Conservation (phyloP, 1,140 invertebrate species). For the Plectrocnemia conspersa region DNA sequence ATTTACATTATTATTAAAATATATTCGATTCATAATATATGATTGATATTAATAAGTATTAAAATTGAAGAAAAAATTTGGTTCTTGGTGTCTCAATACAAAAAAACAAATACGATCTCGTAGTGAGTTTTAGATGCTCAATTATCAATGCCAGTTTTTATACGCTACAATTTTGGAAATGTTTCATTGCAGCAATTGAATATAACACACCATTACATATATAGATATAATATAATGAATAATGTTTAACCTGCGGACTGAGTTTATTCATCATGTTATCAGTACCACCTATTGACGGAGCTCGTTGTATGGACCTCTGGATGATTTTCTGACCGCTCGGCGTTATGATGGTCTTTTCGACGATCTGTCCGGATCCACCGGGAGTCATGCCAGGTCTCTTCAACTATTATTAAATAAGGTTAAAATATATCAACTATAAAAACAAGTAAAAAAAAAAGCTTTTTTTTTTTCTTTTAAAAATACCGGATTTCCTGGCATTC, state of each 20-base stretch:
- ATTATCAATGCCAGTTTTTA: no score
- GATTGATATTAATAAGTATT: no score
- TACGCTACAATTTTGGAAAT: no score
- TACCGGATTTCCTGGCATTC: not conserved
- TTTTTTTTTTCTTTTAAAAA: not conserved
- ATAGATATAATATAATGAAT: constrained; percentile 1
- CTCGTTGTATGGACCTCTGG: constrained; percentile 47
- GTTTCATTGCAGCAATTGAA: not conserved
- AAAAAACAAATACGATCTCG: no score
- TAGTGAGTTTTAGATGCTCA: no score
- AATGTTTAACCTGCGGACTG: constrained; percentile 41
- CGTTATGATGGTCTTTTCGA: constrained; percentile 51
- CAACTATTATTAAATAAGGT: constrained; percentile 13
- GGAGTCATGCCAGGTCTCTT: constrained; percentile 22
- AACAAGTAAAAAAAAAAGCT: not conserved
- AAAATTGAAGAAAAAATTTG: no score
- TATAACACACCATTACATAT: not conserved
- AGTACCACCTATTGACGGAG: constrained; percentile 35
- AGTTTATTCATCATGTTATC: constrained; percentile 46
- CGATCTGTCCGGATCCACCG: constrained; percentile 41
- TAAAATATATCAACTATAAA: not conserved
- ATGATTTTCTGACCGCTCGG: constrained; percentile 50
- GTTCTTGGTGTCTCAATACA: no score
- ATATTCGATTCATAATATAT: no score
- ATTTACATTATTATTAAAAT: no score